Conservation (phyloP, 2,797 vertebrate genomes). For the Onychomys leucogaster region DNA sequence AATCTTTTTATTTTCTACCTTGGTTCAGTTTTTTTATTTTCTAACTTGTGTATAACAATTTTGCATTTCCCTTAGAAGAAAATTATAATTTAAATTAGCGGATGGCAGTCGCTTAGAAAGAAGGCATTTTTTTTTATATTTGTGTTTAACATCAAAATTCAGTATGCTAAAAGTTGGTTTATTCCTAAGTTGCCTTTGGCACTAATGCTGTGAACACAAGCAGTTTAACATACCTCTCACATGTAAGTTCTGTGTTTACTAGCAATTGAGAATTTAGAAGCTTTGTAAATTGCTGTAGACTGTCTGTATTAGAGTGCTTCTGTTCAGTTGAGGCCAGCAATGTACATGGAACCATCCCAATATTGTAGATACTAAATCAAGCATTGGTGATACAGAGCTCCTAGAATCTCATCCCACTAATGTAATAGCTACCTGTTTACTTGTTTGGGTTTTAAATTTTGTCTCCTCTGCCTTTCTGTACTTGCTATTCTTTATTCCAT, state of each 20-base stretch:
- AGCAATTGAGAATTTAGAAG: conserved; percentile 66
- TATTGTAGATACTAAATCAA: conserved; percentile 32
- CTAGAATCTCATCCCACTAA: not conserved
- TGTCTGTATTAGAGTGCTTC: conserved; percentile 33
- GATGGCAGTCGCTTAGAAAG: conserved; percentile 61
- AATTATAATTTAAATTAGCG: conserved; percentile 60
- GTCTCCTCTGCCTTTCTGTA: conserved; percentile 53
- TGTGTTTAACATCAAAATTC: conserved; percentile 70
- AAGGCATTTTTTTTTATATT: conserved; percentile 64
- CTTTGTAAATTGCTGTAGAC: conserved; percentile 44
- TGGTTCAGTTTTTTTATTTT: conserved; percentile 2
- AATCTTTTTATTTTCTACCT: conserved; percentile 14
- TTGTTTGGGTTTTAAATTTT: conserved; percentile 54
- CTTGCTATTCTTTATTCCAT: conserved; percentile 55
- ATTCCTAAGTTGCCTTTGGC: conserved; percentile 72
- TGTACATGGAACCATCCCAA: not conserved
- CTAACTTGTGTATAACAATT: conserved; percentile 35
- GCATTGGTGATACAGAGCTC: not conserved
- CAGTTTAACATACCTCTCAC: conserved; percentile 58
- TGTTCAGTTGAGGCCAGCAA: conserved; percentile 39
- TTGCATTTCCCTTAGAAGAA: conserved; percentile 28
- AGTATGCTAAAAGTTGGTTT: conserved; percentile 62
- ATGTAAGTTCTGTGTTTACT: conserved; percentile 63
- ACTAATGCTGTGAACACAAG: conserved; percentile 60
- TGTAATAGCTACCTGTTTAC: not conserved